Conservation (phyloP, 2,113 vertebrate genomes). For the Larimichthys polyactis region DNA sequence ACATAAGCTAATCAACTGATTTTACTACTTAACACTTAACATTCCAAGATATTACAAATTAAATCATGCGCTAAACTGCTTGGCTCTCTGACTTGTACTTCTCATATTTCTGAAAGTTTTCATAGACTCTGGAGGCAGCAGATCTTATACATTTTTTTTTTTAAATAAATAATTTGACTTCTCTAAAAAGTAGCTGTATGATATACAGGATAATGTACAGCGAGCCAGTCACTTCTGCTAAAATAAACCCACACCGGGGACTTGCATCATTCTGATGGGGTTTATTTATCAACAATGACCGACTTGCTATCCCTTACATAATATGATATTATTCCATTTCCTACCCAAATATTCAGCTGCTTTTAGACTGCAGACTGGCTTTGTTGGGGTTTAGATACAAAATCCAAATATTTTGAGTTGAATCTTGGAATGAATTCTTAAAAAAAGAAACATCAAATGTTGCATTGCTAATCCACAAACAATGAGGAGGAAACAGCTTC, state of each 20-base stretch:
- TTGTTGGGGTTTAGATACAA: neutral
- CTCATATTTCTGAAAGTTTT: neutral
- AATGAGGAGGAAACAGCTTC: slow-evolving; percentile 1
- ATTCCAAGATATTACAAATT: neutral
- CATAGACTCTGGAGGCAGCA: too few species aligned
- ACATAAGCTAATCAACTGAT: neutral
- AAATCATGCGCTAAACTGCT: neutral
- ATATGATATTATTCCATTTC: neutral
- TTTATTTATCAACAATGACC: too few species aligned
- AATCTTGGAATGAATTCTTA: neutral
- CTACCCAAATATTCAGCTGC: too few species aligned
- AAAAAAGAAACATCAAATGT: too few species aligned
- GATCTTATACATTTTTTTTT: too few species aligned
- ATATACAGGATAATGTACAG: too few species aligned
- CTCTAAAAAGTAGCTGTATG: too few species aligned
- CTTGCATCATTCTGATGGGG: too few species aligned
- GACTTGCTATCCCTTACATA: too few species aligned
- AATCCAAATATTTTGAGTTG: slow-evolving; percentile 16
- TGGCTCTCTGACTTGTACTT: neutral
- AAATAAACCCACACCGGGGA: too few species aligned
- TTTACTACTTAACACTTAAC: neutral
- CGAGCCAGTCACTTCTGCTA: too few species aligned
- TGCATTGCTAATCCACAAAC: slow-evolving; percentile 12
- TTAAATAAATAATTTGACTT: too few species aligned
- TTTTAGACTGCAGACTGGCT: neutral